Conservation (phyloP, 2,113 vertebrate species). For the Menura novaehollandiae region DNA sequence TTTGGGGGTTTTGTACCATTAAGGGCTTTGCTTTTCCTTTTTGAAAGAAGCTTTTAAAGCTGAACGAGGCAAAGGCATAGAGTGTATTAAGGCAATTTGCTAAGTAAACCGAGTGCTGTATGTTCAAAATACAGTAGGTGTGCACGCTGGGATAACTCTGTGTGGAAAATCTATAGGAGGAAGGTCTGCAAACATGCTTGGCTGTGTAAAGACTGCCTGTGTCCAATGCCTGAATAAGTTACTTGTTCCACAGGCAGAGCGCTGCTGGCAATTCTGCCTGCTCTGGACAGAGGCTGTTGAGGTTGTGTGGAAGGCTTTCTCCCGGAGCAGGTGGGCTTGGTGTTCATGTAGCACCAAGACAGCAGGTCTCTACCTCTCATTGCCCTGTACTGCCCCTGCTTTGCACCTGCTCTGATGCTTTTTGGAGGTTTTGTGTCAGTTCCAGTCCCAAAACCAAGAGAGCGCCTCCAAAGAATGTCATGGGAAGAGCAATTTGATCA, state of each 20-base stretch:
- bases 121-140: background rate
- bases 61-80: background rate
- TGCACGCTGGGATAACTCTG: background rate
- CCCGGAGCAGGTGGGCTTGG: background rate
- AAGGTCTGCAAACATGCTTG: background rate
- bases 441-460: background rate
- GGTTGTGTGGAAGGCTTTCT: background rate
- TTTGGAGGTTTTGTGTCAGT: background rate
- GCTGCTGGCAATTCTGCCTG: background rate
- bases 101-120: background rate
- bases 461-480: background rate
- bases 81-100: background rate
- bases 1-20: background rate
- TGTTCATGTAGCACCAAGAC: background rate
- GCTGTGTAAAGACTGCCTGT: background rate
- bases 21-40: background rate
- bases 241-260: background rate
- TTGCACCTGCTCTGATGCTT: background rate
- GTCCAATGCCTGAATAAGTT: background rate
- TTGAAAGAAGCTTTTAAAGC: background rate
- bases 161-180: background rate
- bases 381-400: background rate
- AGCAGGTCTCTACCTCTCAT: background rate
- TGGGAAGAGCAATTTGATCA: background rate
- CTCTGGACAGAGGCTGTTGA: background rate